Evolutionary conservation across 2,797 vertebrate species (phyloP).

Genomic region (Eulemur albifrons): DNA sequence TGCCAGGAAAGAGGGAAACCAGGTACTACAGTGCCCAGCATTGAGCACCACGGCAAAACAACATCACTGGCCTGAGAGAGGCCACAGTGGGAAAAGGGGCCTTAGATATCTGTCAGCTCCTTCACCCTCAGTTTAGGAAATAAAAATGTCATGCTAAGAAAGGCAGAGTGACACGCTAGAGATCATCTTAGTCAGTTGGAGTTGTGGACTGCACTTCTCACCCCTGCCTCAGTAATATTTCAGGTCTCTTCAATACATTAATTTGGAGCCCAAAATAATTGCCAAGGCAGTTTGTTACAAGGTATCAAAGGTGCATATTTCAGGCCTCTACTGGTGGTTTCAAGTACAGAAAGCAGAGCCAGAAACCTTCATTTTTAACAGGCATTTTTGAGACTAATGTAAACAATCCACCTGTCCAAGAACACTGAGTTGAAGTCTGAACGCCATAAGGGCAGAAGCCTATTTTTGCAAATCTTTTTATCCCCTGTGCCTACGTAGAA

Average conservation of each 20-base stretch:
- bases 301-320: not conserved
- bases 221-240: not conserved
- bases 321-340: not conserved
- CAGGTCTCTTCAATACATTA: not conserved
- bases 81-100: not conserved
- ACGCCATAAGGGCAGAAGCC: not conserved
- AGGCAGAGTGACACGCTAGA: not conserved
- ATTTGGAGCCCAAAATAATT: not conserved
- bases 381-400: not conserved
- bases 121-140: not conserved
- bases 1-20: not conserved
- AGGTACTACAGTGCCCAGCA: not conserved
- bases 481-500: not conserved
- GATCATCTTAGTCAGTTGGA: fast-evolving
- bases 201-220: not conserved
- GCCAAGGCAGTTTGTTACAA: not conserved
- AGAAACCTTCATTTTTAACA: not conserved
- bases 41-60: not conserved
- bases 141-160: not conserved
- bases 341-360: not conserved
- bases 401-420: not conserved
- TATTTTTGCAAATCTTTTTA: not conserved
- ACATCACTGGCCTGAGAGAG: not conserved
- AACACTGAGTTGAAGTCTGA: not conserved
- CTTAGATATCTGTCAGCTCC: not conserved